Evolutionary conservation across 2,113 vertebrate genomes (phyloP).

Genomic region (Tyrannus savana): DNA sequence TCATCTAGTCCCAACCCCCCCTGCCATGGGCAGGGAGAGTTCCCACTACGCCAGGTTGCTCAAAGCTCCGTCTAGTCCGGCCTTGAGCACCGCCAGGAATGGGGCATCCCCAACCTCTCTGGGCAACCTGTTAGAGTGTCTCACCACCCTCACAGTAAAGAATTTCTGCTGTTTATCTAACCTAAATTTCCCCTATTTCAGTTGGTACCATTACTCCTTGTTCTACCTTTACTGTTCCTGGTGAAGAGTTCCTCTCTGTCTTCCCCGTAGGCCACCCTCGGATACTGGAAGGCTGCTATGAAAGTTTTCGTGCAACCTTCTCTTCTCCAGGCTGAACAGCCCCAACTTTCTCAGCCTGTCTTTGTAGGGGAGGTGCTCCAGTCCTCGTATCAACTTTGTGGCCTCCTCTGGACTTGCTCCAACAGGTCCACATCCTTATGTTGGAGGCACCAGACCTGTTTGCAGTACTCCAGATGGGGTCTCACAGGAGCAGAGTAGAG

Average conservation of each 20-base stretch:
- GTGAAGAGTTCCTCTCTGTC: no score
- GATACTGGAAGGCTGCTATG: neutral
- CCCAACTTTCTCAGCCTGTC: neutral
- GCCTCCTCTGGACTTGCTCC: neutral
- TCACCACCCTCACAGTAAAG: neutral
- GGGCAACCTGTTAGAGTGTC: neutral
- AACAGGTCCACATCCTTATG: rapidly evolving
- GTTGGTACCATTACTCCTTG: neutral
- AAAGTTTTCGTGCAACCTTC: rapidly evolving
- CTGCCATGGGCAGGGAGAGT: neutral
- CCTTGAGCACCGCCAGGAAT: neutral
- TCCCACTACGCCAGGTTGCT: neutral
- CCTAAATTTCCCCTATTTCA: neutral
- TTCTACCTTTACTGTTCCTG: neutral
- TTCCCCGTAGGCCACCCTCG: rapidly evolving
- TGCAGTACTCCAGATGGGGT: neutral
- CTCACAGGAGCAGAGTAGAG: neutral
- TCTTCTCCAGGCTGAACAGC: neutral
- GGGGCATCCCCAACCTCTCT: neutral
- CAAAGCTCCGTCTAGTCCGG: neutral
- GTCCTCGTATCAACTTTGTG: neutral
- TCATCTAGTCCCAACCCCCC: rapidly evolving
- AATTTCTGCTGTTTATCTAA: neutral
- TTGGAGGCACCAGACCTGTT: no score
- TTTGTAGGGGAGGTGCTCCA: rapidly evolving